These are phyloP conservation scores for Battus philenor DNA, from an alignment of 1,140 invertebrate genomes.

Conservation along the genomic window DNA sequence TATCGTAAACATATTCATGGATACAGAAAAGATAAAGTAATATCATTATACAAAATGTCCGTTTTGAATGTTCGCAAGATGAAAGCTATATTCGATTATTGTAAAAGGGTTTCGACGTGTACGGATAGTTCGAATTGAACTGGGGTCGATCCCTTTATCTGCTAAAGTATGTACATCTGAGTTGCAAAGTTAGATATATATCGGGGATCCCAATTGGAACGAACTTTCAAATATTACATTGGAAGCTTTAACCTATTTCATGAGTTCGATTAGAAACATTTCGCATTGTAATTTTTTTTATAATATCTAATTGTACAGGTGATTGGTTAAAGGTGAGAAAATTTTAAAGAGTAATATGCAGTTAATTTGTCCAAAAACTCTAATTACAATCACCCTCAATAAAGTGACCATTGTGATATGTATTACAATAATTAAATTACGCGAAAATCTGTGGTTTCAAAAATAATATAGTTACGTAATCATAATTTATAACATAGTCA, in stretches of 20 bases:
- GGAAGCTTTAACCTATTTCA: conserved; percentile 3
- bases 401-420: too few relatives aligned
- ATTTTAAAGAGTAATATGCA: too few relatives aligned
- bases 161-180: conserved; percentile 33
- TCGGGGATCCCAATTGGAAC: not conserved
- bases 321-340: too few relatives aligned
- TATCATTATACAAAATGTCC: conserved; percentile 46
- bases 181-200: conserved; percentile 21
- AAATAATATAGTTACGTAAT: too few relatives aligned
- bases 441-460: too few relatives aligned
- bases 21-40: conserved; percentile 28
- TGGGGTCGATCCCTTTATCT: conserved; percentile 46
- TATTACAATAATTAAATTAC: too few relatives aligned
- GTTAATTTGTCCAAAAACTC: too few relatives aligned
- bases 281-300: too few relatives aligned
- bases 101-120: conserved; percentile 58
- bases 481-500: too few relatives aligned
- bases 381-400: too few relatives aligned
- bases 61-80: conserved; percentile 44
- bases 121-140: conserved; percentile 55
- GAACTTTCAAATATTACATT: conserved; percentile 11
- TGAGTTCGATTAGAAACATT: conserved; percentile 3
- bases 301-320: too few relatives aligned
- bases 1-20: conserved; percentile 10
- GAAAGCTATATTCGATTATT: conserved; percentile 63